Evolutionary conservation across 2,113 vertebrate genomes (phyloP), one percentile per base, ranked within the genome.

Genomic region (Glaucomys volans): DNA sequence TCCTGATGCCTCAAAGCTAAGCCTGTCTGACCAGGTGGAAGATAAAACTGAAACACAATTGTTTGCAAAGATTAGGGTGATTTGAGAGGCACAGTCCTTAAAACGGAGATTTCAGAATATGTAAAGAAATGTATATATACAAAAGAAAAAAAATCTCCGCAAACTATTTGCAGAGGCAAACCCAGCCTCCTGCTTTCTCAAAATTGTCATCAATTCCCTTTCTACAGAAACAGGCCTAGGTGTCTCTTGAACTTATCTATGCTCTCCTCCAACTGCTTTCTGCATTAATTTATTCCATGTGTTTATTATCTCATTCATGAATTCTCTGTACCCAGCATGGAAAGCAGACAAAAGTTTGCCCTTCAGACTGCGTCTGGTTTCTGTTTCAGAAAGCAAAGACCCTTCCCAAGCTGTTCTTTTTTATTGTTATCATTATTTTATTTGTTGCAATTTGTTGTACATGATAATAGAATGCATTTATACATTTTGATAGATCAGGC

Each of bases 331-430:
- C 62, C 28, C 87, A 66, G 64, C 95, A 96, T 9, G 94, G 81
- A 96, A 92, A 66, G 94, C 8, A 91, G 95, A 95, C 66, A 97
- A 69, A 69, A 97, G 95, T 44, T 66, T 95, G 89, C 96, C 62
- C 88, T 92, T 86, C 24, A 77, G 89, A 86, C 50, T 96, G 97
- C 98, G 96, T 97, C 93, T 97, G 97, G 92, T 52, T 97, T 96
- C 90, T 97, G 95, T 67, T 44, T 82, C 87, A 94, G 64, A 95
- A 92, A 97, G 87, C 50, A 74, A 72, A 96, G 94, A 96, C 16
- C 67, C 40, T 72, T 77, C 30, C 83, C 83, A 26, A 72, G 12
- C 85, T 97, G 66, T 95, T 97, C 44, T 47, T 47, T 47, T 47
- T 44, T 44, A 44, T 44, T 44, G 8, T 44, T 44, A 44, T 44